Percentiles rank a stretch among this genome's conserved stretches.
Conservation (phyloP, 1,140 invertebrate species). For the Sitobion miscanthi region DNA sequence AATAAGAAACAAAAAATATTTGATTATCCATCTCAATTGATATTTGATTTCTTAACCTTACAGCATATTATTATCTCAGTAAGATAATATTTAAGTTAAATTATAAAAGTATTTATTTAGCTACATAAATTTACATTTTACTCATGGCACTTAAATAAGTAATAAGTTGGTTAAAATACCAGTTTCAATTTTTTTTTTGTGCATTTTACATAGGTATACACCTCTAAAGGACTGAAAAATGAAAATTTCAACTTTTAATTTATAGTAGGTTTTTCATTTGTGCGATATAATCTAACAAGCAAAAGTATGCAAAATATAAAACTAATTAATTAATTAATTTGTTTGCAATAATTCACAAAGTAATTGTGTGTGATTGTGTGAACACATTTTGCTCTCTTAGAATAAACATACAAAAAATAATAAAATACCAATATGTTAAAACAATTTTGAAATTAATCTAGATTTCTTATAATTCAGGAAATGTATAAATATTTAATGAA, state of each 20-base stretch:
- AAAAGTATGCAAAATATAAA: background rate
- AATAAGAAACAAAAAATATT: background rate
- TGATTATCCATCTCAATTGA: background rate
- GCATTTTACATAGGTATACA: background rate
- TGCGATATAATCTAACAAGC: background rate
- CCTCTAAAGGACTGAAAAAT: background rate
- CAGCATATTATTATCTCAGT: background rate
- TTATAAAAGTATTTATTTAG: background rate
- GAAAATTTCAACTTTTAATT: too few species aligned
- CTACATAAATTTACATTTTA: background rate
- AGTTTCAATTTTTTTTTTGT: background rate
- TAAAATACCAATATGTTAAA: background rate
- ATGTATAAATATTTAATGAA: slow-evolving; percentile 58
- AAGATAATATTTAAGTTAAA: background rate
- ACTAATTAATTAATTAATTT: background rate
- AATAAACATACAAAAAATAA: background rate
- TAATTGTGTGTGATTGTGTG: background rate
- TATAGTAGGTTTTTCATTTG: background rate
- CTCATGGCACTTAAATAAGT: background rate
- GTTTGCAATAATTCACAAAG: background rate
- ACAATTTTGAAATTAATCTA: background rate
- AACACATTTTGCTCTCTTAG: background rate
- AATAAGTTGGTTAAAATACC: background rate
- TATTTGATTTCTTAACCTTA: too few species aligned
- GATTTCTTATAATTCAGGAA: background rate